A percentile compares a stretch with the other conserved stretches of the same genome.
Conservation (phyloP, 1,140 invertebrate genomes). For the Drosophila sucinea region DNA sequence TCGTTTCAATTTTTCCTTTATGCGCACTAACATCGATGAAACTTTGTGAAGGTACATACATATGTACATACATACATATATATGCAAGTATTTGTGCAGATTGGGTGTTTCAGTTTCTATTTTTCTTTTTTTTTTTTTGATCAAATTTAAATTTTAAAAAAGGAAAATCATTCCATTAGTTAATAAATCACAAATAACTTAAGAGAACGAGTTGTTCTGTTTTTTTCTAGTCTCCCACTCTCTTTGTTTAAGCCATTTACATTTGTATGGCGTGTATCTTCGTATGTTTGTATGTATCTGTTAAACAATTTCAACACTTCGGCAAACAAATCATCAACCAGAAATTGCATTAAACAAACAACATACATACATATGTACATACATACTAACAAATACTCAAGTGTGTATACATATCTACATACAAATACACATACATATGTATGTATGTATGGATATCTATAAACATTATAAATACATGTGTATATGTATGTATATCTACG, state of each 20-base stretch:
- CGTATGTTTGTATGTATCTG: conserved; percentile 31
- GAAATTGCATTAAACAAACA: conserved; percentile 51
- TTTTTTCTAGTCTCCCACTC: conserved; percentile 7
- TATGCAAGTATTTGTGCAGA: conserved; percentile 26
- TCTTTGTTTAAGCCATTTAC: conserved; percentile 55
- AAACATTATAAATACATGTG: conserved; percentile 11
- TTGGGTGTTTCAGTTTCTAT: conserved; percentile 31
- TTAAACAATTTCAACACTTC: conserved; percentile 43
- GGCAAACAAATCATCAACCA: conserved; percentile 39
- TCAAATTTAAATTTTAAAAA: conserved; percentile 41
- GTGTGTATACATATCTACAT: no score
- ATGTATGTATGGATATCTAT: no score
- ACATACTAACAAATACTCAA: neutral
- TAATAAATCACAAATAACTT: neutral
- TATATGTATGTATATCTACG: neutral
- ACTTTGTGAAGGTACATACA: conserved; percentile 22
- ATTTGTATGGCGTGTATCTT: conserved; percentile 26
- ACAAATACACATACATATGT: no score
- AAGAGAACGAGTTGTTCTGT: neutral
- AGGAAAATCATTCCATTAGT: conserved; percentile 32
- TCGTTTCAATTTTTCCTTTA: conserved; percentile 55
- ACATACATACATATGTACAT: conserved; percentile 1
- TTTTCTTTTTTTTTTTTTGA: conserved; percentile 45
- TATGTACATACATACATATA: conserved; percentile 19
- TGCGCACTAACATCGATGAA: conserved; percentile 43